A percentile compares a stretch with the other conserved stretches of the same genome.
phyloP scores from a whole-genome alignment of 2,888 invertebrate species.

The Spisula solida region DNA sequence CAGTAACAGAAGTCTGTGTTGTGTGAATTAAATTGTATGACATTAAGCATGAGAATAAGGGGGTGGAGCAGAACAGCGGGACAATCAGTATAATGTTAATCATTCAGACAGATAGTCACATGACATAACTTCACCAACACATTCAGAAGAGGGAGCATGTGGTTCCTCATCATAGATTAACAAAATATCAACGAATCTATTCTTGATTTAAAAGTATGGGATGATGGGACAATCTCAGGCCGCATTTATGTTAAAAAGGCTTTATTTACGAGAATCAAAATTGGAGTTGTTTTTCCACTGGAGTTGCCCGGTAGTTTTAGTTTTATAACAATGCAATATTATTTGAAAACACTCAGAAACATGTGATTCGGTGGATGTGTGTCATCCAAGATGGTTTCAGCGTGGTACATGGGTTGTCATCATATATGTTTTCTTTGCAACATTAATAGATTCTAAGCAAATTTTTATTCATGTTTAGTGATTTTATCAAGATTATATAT shows the following conservation, averaged over 20 bases:
- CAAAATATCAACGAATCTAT: neutral
- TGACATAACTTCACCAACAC: slow-evolving; percentile 28
- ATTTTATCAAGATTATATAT: too few species aligned
- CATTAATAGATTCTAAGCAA: too few species aligned
- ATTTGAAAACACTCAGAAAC: neutral
- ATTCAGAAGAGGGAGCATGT: slow-evolving; percentile 82
- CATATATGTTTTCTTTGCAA: neutral
- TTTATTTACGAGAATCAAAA: too few species aligned
- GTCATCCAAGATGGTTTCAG: too few species aligned
- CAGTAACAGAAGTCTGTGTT: neutral
- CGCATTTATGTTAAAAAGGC: too few species aligned
- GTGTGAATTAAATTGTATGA: neutral
- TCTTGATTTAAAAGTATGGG: too few species aligned
- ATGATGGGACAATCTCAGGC: too few species aligned
- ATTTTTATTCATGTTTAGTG: too few species aligned
- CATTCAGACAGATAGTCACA: slow-evolving; percentile 34
- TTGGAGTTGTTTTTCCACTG: too few species aligned
- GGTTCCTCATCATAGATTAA: slow-evolving; percentile 60
- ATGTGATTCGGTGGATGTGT: neutral
- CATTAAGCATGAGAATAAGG: too few species aligned
- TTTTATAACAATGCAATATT: neutral
- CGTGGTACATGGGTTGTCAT: neutral
- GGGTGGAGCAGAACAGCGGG: too few species aligned
- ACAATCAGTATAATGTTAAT: neutral
- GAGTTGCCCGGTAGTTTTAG: too few species aligned